These are phyloP conservation scores for Pagetopsis macropterus DNA, from an alignment of 2,797 vertebrate genomes.

Conservation along the genomic window DNA sequence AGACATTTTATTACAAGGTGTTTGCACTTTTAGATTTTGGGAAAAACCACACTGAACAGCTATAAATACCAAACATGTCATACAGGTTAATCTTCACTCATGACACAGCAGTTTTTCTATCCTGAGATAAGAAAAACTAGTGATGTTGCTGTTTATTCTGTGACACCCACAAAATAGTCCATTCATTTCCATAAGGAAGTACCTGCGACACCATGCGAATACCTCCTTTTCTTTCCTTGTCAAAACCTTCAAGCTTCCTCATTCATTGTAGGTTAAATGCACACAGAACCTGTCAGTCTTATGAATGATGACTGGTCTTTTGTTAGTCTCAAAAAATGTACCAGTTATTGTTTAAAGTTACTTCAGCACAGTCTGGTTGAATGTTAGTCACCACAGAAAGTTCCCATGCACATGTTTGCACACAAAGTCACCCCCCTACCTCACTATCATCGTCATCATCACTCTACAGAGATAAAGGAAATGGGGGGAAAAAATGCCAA, in stretches of 20 bases:
- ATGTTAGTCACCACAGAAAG: conserved; percentile 45
- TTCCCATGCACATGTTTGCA: conserved; percentile 47
- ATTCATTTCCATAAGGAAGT: conserved; percentile 44
- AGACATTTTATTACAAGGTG: not conserved
- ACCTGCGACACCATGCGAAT: conserved; percentile 28
- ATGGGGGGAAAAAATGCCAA: conserved; percentile 54
- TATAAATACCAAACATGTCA: conserved; percentile 3
- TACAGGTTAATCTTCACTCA: conserved; percentile 19
- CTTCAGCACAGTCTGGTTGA: conserved; percentile 7
- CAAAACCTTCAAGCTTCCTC: conserved; percentile 37
- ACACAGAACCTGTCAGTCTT: conserved; percentile 27
- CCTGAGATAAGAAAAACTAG: conserved; percentile 9
- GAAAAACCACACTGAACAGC: not conserved
- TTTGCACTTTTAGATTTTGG: not conserved
- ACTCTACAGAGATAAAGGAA: conserved; percentile 84
- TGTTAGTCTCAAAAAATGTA: conserved; percentile 26
- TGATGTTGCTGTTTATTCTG: conserved; percentile 1
- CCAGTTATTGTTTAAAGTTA: conserved; percentile 39
- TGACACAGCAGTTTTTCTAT: conserved; percentile 20
- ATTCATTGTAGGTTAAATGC: conserved; percentile 32
- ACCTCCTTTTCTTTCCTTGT: conserved; percentile 7
- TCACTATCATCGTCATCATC: conserved; percentile 93
- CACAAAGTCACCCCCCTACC: conserved; percentile 82
- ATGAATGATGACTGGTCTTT: conserved; percentile 9
- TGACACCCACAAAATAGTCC: not conserved